Conservation (phyloP, 2,888 invertebrate genomes). For the Lycocerus yunnanus region DNA sequence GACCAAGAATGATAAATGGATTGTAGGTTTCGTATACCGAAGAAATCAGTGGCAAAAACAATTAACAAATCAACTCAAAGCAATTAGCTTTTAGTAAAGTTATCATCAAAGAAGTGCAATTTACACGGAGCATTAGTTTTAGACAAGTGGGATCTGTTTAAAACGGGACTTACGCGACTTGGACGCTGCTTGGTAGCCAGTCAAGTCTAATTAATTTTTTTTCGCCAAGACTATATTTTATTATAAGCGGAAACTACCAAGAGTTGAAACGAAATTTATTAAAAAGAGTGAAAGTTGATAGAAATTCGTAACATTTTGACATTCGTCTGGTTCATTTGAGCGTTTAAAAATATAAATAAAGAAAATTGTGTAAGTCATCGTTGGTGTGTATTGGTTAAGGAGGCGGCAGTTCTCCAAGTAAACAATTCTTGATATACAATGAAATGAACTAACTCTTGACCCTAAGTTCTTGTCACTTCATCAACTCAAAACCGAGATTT, state of each 20-base stretch:
- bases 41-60: constrained; percentile 35
- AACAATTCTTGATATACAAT: constrained; percentile 33
- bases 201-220: constrained; percentile 28
- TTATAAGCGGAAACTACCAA: constrained; percentile 22
- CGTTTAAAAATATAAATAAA: constrained; percentile 32
- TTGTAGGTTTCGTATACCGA: constrained; percentile 21
- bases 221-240: background rate
- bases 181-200: constrained; percentile 43
- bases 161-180: constrained; percentile 43
- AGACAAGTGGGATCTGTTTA: constrained; percentile 47
- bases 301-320: constrained; percentile 18
- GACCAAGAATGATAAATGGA: constrained; percentile 25
- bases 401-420: constrained; percentile 31
- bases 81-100: constrained; percentile 53
- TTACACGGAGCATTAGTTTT: constrained; percentile 54
- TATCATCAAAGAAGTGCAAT: constrained; percentile 57
- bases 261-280: constrained; percentile 17
- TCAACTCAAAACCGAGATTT: constrained; percentile 33
- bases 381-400: constrained; percentile 26
- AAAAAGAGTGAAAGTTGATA: constrained; percentile 15
- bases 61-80: constrained; percentile 53
- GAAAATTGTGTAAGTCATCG: constrained; percentile 29
- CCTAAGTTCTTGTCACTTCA: constrained; percentile 40
- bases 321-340: constrained; percentile 31
- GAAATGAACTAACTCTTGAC: constrained; percentile 35